Evolutionary conservation across 2,888 invertebrate genomes (phyloP), one percentile per base, ranked within the genome.

Genomic region (Clivina fossor): DNA sequence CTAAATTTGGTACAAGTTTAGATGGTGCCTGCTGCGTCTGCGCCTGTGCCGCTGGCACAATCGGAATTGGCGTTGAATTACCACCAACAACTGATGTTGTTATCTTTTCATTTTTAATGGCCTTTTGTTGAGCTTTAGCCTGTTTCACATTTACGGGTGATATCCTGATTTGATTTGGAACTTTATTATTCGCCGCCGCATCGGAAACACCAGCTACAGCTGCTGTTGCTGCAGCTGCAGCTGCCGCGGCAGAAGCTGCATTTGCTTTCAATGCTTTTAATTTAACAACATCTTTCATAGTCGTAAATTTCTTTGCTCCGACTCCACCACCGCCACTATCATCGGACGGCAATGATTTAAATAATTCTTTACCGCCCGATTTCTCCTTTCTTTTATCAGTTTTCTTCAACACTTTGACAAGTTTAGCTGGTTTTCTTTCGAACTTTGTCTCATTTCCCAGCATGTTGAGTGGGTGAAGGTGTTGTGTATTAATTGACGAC

Each of bases 261-360:
- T 68, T 65, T 4, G 71, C 63, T 62, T 77, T 79, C 2, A 73
- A 62, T 16, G 75, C 72, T 64, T 80, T 80, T 30, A 75, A 65
- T 65, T 79, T 79, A 1, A 74, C 69, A 8, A 74, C 63, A 53
- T 80, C 80, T 65, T 80, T 80, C 69, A 74, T 70, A 20, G 72
- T 71, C 5, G 73, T 68, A 8, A 75, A 64, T 65, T 80, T 81
- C 60, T 79, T 80, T 1, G 70, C 65, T 59, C 73, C 70, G 26
- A 72, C 70, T n/a, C n/a, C n/a, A n/a, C n/a, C n/a, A n/a, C n/a
- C n/a, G n/a, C n/a, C n/a, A n/a, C n/a, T n/a, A n/a, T n/a, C n/a
- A 40, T 77, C 76, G 32, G 74, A 75, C 0, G 56, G 15, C 37
- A 58, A 30, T 1, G 72, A 71, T 66, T 76, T 77, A 60, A 76